These are phyloP conservation scores for Sisyra terminalis DNA, from an alignment of 2,888 invertebrate species.

Conservation along the genomic window DNA sequence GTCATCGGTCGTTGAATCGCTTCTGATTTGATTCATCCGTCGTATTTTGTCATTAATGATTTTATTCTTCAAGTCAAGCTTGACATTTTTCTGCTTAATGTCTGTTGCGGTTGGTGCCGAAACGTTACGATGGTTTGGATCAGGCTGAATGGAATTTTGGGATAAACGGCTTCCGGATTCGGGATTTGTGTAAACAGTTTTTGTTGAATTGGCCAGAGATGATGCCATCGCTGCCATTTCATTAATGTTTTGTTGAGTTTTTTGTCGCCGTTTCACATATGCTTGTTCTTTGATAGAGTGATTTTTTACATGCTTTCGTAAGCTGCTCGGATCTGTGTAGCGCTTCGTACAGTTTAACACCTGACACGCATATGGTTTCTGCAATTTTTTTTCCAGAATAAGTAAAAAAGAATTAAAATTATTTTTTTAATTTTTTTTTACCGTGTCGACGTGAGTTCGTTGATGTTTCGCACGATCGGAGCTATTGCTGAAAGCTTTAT, in stretches of 20 bases:
- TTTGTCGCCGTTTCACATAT: constrained; percentile 18
- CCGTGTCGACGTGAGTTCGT: constrained; percentile 94
- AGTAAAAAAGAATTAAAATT: constrained; percentile 6
- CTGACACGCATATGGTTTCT: constrained; percentile 90
- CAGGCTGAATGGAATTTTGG: constrained; percentile 4
- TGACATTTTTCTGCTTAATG: constrained; percentile 15
- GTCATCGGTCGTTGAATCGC: not conserved
- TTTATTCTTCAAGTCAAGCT: constrained; percentile 26
- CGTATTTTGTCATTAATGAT: constrained; percentile 14
- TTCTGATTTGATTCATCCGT: not conserved
- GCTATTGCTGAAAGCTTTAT: constrained; percentile 96
- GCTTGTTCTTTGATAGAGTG: constrained; percentile 33
- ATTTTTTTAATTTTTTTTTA: constrained; percentile 35
- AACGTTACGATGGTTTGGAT: too few relatives aligned
- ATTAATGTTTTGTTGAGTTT: not conserved
- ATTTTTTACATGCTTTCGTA: constrained; percentile 84
- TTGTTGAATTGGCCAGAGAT: constrained; percentile 1
- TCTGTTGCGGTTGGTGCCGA: too few relatives aligned
- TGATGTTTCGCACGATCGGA: constrained; percentile 98
- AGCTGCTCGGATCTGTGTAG: constrained; percentile 87
- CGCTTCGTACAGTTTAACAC: constrained; percentile 74
- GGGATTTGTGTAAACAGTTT: constrained; percentile 8
- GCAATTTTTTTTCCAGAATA: constrained; percentile 17
- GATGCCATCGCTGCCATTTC: constrained; percentile 3
- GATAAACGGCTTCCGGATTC: constrained; percentile 4